Conservation (phyloP, 2,113 vertebrate species). For the Heptranchias perlo region DNA sequence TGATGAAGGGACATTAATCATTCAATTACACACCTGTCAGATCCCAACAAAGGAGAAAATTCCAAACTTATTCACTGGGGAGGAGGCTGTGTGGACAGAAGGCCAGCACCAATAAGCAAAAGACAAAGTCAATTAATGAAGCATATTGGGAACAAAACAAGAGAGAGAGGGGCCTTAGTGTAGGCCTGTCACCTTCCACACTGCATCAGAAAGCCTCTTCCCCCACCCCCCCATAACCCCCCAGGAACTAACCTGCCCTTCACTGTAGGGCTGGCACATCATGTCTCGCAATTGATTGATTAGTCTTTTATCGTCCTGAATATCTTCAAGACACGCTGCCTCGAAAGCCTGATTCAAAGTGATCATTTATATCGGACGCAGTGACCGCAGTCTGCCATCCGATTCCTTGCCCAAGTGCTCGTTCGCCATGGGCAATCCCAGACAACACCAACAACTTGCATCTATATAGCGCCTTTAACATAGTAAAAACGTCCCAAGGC, state of each 20-base stretch:
- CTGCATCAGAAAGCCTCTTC: neutral
- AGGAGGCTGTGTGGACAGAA: neutral
- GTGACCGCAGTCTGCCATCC: too few relatives aligned
- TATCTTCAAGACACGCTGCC: neutral
- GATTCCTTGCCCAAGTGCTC: too few relatives aligned
- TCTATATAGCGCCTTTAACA: neutral
- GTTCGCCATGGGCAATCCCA: neutral
- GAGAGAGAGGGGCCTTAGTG: neutral
- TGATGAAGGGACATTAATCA: neutral
- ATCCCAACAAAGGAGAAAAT: neutral
- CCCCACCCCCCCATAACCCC: neutral
- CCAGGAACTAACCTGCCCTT: neutral
- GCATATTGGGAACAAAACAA: neutral
- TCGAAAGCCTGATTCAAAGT: too few relatives aligned
- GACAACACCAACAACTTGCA: neutral
- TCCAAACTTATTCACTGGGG: neutral
- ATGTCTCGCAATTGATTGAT: neutral
- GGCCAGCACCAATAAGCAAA: neutral
- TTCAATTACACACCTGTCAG: neutral
- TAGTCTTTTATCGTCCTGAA: neutral
- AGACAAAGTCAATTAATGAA: conserved; percentile 6
- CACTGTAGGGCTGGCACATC: neutral
- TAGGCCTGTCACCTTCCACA: neutral
- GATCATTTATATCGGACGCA: neutral
- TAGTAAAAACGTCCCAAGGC: neutral